A percentile compares a stretch with the other conserved stretches of the same genome.
phyloP scores from a whole-genome alignment of 2,797 vertebrate genomes.

The Orestias chungarensis region DNA sequence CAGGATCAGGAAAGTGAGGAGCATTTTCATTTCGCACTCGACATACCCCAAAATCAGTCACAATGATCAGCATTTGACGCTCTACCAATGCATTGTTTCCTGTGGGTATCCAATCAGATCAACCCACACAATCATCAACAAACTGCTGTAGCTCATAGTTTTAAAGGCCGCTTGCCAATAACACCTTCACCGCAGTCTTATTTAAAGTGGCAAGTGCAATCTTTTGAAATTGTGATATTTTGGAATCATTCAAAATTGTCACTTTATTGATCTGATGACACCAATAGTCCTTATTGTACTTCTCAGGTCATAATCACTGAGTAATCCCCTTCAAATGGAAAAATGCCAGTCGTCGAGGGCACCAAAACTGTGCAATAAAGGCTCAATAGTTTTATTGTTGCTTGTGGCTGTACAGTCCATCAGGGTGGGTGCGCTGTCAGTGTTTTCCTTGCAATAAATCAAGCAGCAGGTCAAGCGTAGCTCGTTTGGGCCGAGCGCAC shows the following conservation, averaged over 20 bases:
- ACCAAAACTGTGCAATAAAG: constrained; percentile 35
- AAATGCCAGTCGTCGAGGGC: constrained; percentile 42
- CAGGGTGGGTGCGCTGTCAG: constrained; percentile 1
- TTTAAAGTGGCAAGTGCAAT: constrained; percentile 69
- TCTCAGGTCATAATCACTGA: constrained; percentile 51
- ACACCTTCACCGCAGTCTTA: constrained; percentile 45
- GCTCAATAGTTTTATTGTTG: constrained; percentile 54
- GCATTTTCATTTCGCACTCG: no score
- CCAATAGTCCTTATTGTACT: constrained; percentile 47
- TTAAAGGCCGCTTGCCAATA: constrained; percentile 26
- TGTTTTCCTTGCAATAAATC: constrained; percentile 22
- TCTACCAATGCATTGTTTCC: not conserved
- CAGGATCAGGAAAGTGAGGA: not conserved
- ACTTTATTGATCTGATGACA: constrained; percentile 65
- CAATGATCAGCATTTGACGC: no score
- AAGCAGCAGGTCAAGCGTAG: constrained; percentile 21
- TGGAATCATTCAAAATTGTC: constrained; percentile 60
- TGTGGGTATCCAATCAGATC: no score
- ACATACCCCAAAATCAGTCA: no score
- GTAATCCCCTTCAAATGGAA: constrained; percentile 51
- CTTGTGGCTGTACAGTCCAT: constrained; percentile 19
- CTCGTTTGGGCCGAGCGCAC: constrained; percentile 18
- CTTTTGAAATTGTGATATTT: constrained; percentile 61
- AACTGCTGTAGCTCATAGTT: constrained; percentile 4
- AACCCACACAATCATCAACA: not conserved